Conservation (phyloP, 1,140 invertebrate genomes). For the Drosophila biarmipes region DNA sequence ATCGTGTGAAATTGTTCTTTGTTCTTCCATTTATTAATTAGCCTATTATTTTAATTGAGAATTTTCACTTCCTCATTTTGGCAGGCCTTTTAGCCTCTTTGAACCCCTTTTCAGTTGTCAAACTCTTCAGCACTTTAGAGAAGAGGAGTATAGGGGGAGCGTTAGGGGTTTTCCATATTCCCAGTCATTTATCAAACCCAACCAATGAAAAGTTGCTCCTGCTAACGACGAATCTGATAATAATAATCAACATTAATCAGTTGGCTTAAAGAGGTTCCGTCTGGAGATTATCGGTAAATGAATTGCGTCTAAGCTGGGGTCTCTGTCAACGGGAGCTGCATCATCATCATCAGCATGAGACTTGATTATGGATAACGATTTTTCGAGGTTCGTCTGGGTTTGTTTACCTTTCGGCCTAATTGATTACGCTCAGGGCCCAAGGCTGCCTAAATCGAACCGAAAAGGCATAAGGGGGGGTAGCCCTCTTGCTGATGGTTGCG, state of each 20-base stretch:
- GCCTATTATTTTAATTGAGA: slow-evolving; percentile 39
- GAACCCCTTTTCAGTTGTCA: slow-evolving; percentile 7
- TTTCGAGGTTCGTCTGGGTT: slow-evolving; percentile 27
- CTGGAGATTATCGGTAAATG: slow-evolving; percentile 71
- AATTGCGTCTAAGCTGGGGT: slow-evolving; percentile 44
- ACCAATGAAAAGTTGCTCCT: slow-evolving; percentile 58
- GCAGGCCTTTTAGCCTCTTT: background rate
- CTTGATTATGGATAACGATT: slow-evolving; percentile 28
- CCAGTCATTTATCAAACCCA: slow-evolving; percentile 67
- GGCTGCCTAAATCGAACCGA: slow-evolving; percentile 31
- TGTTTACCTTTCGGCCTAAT: slow-evolving; percentile 74
- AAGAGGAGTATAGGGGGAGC: slow-evolving; percentile 11
- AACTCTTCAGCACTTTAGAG: slow-evolving; percentile 27
- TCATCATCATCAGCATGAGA: slow-evolving; percentile 25
- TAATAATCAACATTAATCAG: slow-evolving; percentile 81
- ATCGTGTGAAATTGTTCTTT: background rate
- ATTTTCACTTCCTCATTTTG: slow-evolving; percentile 2
- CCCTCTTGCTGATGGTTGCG: slow-evolving; percentile 24
- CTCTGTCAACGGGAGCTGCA: slow-evolving; percentile 51
- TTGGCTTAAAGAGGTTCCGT: slow-evolving; percentile 50
- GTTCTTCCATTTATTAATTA: background rate
- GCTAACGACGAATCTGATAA: slow-evolving; percentile 21
- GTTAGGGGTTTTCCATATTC: slow-evolving; percentile 52
- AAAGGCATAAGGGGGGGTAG: slow-evolving; percentile 15
- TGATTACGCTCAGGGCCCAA: slow-evolving; percentile 66